Base-by-base conservation (phyloP, 2,113 vertebrate genomes). In the Spheniscus mendiculus region DNA sequence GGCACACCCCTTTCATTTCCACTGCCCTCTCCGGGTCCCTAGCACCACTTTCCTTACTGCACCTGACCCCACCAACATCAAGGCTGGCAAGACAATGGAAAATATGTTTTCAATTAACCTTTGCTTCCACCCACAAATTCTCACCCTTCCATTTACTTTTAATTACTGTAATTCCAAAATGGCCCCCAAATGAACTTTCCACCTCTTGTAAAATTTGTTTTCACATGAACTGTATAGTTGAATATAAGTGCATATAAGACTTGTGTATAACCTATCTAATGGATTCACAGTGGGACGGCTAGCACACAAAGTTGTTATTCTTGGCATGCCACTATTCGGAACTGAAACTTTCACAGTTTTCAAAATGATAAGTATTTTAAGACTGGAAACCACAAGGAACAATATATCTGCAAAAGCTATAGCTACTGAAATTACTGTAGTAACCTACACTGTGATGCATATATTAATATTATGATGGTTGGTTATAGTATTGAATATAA, bases 361-460 rank as follows among this genome's bases (percentile, higher is more conserved):
- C 95, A 96, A 96, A 98, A 96, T 30, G 95, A 94, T 94, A 96
- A 96, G 98, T 97, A 97, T 96, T 98, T 97, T 89, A 98, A 98
- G 98, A 96, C 96, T 98, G 98, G 98, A 99, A 99, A 98, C 96
- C 91, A 93, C 95, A 97, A 97, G 97, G 97, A 98, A 98, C 93
- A 98, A 97, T 93, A 74, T 96, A 94, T 96, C 95, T 97, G 96
- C 95, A 96, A 96, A 98, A 95, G 82, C 63, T 90, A 66, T 50
- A 93, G 95, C 96, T 93, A 80, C 90, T 97, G 87, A 61, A 85
- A 80, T 47, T 52, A 77, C 71, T 45, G 9, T 19, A 73, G 73
- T 61, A 26, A 83, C 62, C 78, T 45, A 40, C 19, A 76, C 11
- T 8, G 11, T 4, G 23, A 69, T 87, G 56, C 61, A 65, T 76